Evolutionary conservation across 1,140 invertebrate genomes (phyloP), one percentile per base, ranked within the genome.

Genomic region (Zaprionus camerounensis): DNA sequence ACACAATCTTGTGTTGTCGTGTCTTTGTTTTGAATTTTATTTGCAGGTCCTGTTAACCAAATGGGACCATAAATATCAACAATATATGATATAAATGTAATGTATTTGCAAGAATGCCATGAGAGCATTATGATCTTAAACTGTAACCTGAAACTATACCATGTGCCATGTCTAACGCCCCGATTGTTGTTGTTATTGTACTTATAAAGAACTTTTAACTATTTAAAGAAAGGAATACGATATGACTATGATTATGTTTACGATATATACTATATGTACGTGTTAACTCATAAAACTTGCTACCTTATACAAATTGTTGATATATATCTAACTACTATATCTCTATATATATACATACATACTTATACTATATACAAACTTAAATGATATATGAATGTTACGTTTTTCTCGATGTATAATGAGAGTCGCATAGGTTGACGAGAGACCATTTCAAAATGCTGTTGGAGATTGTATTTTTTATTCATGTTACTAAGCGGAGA

Each of bases 221-320:
- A 75, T 80, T 88, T 82, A 59, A 17, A 44, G n/a, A 46, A 46
- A 46, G 41, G 7, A 46, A 68, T 81, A 70, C 46, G 31, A 70
- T 61, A 75, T 69, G 69, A 62, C 67, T 82, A 87, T 73, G 75
- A 72, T 79, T 82, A 76, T 79, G 81, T 83, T 79, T 75, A 70
- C 59, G 58, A 70, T 75, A 58, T 71, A 68, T 77, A 67, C 46
- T 62, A 62, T 62, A 62, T 72, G 71, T 82, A 85, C 63, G 67
- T 83, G 79, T 85, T 65, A 76, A 83, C 73, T 88, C 77, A 71
- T 57, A 70, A 82, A 83, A 78, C 83, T 73, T 78, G 83, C 84
- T 87, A 87, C 81, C 84, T 87, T 86, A 79, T 76, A 67, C 84
- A 82, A 88, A 84, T 84, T 88, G 85, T 88, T 88, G 84, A 90